These are phyloP conservation scores for Apocheima hispidaria DNA, from an alignment of 2,888 invertebrate genomes.

Conservation along the genomic window DNA sequence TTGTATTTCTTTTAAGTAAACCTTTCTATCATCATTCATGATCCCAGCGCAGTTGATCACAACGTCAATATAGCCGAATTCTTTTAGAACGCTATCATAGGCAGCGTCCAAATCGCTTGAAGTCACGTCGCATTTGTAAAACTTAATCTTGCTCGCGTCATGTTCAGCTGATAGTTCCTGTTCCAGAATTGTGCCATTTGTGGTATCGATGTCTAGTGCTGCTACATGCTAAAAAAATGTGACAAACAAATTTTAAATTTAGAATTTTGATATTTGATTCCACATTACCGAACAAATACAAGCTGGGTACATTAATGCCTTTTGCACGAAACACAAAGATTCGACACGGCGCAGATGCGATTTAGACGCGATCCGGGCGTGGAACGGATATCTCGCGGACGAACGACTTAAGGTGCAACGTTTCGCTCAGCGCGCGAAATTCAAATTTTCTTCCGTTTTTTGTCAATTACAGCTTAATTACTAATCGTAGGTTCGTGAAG, in stretches of 20 bases:
- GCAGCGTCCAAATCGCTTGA: constrained; percentile 55
- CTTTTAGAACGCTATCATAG: constrained; percentile 56
- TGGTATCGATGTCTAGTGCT: constrained; percentile 57
- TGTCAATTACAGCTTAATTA: too few species aligned
- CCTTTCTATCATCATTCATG: constrained; percentile 67
- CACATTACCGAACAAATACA: too few species aligned
- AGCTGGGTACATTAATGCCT: too few species aligned
- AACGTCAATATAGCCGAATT: constrained; percentile 66
- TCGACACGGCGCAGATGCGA: too few species aligned
- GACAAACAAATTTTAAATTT: neutral
- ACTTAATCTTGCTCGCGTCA: constrained; percentile 55
- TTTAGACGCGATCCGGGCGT: too few species aligned
- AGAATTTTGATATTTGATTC: too few species aligned
- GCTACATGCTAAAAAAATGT: constrained; percentile 62
- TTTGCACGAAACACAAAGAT: too few species aligned
- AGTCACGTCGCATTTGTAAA: constrained; percentile 66
- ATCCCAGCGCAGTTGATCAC: constrained; percentile 74
- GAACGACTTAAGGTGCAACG: too few species aligned
- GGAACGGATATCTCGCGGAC: too few species aligned
- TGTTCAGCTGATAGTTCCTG: constrained; percentile 52
- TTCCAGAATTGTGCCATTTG: constrained; percentile 54
- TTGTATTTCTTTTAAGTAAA: constrained; percentile 66
- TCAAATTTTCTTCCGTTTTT: too few species aligned
- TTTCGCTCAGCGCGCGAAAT: too few species aligned
- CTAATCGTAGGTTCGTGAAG: too few species aligned